phyloP scores from a whole-genome alignment of 1,140 invertebrate genomes.

The Pseudachorutes palmiensis region DNA sequence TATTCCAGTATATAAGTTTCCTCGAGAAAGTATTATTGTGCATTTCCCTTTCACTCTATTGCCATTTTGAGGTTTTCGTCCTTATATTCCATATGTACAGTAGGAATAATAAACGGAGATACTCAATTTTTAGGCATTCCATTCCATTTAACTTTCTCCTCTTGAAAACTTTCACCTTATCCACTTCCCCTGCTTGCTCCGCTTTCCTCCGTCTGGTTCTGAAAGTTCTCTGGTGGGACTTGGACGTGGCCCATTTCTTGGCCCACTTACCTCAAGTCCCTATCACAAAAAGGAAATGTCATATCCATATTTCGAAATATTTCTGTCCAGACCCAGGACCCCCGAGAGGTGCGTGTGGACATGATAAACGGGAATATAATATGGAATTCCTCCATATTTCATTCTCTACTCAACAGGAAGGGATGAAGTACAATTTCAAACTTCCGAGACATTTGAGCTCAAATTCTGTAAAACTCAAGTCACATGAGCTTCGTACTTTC shows the following conservation, averaged over 20 bases:
- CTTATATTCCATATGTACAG: background rate
- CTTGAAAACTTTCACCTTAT: background rate
- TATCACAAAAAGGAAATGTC: background rate
- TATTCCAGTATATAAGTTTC: no score
- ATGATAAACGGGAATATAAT: no score
- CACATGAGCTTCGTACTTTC: no score
- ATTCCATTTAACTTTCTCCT: slow-evolving; percentile 12
- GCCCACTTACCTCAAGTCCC: background rate
- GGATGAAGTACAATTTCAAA: no score
- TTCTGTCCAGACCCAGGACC: background rate
- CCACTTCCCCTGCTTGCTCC: background rate
- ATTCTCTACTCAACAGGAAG: no score
- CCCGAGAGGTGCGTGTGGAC: no score
- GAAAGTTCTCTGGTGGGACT: no score
- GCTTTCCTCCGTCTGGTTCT: background rate
- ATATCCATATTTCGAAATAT: slow-evolving; percentile 6
- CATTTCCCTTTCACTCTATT: background rate
- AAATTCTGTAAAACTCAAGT: no score
- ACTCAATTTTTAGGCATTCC: slow-evolving; percentile 6
- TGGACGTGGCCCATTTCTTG: background rate
- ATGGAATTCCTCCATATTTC: no score
- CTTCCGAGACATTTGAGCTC: no score
- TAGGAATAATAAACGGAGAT: background rate
- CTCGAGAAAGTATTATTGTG: no score
- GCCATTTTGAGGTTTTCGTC: slow-evolving; percentile 1